phyloP scores from a whole-genome alignment of 2,797 vertebrate genomes.

The Buphagus erythrorhynchus region DNA sequence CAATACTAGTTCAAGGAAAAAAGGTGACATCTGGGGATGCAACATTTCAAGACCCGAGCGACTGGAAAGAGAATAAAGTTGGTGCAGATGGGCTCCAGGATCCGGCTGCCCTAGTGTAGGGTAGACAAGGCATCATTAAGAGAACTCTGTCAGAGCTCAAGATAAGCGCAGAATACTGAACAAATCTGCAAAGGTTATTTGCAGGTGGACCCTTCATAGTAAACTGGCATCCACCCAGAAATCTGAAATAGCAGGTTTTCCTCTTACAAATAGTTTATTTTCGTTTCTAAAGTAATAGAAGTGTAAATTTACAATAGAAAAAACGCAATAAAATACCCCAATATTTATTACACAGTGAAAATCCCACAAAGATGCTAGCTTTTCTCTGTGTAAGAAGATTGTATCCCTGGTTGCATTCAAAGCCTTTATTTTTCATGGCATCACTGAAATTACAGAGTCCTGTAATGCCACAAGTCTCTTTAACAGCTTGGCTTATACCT shows the following conservation, averaged over 20 bases:
- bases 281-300: background rate
- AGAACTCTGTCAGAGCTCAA: background rate
- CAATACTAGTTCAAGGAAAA: background rate
- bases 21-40: background rate
- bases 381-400: background rate
- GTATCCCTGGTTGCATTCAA: background rate
- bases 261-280: background rate
- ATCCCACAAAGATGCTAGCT: background rate
- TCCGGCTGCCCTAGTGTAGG: background rate
- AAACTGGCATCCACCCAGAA: background rate
- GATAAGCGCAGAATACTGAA: background rate
- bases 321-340: background rate
- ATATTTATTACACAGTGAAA: background rate
- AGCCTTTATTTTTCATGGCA: background rate
- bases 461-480: background rate
- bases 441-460: background rate
- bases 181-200: background rate
- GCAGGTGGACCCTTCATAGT: background rate
- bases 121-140: background rate
- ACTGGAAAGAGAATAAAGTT: background rate
- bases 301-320: background rate
- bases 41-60: background rate
- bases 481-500: constrained; percentile 12
- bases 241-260: background rate
- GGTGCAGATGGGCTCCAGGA: background rate